Base-by-base conservation (phyloP, 2,797 vertebrate genomes). In the Centropyge bicolor region DNA sequence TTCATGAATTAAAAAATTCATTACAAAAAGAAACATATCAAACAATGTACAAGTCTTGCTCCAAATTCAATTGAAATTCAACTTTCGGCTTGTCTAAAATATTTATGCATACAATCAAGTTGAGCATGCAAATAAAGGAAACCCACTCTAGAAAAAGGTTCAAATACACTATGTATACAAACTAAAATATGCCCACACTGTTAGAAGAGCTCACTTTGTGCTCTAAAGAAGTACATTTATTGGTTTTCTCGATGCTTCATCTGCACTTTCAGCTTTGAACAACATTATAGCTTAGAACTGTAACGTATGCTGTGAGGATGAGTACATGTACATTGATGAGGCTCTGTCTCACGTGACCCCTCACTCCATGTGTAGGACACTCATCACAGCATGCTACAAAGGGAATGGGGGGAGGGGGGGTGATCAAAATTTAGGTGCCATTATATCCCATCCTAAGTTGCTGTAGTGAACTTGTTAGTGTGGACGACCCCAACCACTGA, bases 1-100 rank as follows among this genome's bases (percentile, higher is more conserved):
- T 97, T 98, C 96, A 98, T 99, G 98, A 99, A 98, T 99, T 99
- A 98, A 99, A 94, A 99, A 99, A 99, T 97, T 95, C 96, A 97
- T 98, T 99, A 98, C 96, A 99, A 99, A 98, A 96, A 95, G 93
- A 98, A 98, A 98, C 97, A 97, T 99, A 99, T 99, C 97, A 98
- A 99, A 99, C 97, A 97, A 99, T 99, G 97, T 99, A 98, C 97
- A 99, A 98, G 97, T 97, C 96, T 96, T 96, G 96, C 95, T 98
- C 96, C 97, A 98, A 98, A 98, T 97, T 97, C 95, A 97, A 97
- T 98, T 94, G 96, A 98, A 98, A 98, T 98, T 97, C 95, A 98
- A 97, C 96, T 97, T 97, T 98, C 96, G 82, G 96, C 96, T 97
- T 96, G 95, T 98, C 96, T 97, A 98, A 99, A 99, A 98, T 99